Conservation (phyloP, 1,140 invertebrate genomes). For the Temnothorax curvispinosus region DNA sequence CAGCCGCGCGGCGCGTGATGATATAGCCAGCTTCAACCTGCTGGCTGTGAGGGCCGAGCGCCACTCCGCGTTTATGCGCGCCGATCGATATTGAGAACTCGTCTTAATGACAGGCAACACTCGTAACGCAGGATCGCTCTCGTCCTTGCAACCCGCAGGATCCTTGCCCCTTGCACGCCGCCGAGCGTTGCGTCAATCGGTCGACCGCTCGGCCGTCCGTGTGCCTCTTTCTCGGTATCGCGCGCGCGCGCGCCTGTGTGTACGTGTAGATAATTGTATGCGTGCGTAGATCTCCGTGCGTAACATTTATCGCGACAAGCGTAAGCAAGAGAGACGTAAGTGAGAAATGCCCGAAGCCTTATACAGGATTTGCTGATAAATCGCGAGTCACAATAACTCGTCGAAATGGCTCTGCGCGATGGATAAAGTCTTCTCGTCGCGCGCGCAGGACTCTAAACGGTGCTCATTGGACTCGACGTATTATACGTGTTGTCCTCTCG, state of each 20-base stretch:
- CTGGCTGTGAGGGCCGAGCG: neutral
- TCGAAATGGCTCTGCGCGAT: neutral
- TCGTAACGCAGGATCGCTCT: constrained; percentile 71
- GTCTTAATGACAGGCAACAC: constrained; percentile 74
- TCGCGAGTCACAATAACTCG: neutral
- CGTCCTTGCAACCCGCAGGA: constrained; percentile 80
- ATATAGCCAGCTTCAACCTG: constrained; percentile 21
- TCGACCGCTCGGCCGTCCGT: constrained; percentile 62
- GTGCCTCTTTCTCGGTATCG: constrained; percentile 59
- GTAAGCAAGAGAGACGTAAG: neutral
- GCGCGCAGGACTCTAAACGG: neutral
- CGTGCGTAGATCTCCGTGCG: neutral
- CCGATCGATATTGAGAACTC: constrained; percentile 77
- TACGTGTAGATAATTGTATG: neutral
- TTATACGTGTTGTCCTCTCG: neutral
- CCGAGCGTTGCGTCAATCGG: constrained; percentile 74
- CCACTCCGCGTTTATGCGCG: neutral
- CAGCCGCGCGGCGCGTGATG: constrained; percentile 12
- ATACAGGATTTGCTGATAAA: neutral
- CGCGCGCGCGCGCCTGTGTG: neutral
- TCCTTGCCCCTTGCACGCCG: constrained; percentile 81
- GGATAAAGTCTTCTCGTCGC: neutral
- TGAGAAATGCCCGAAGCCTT: neutral
- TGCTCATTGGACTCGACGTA: neutral
- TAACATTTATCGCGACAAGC: constrained; percentile 10